Evolutionary conservation across 2,888 invertebrate genomes (phyloP).

Genomic region (Himalopsyche kuldschensis): DNA sequence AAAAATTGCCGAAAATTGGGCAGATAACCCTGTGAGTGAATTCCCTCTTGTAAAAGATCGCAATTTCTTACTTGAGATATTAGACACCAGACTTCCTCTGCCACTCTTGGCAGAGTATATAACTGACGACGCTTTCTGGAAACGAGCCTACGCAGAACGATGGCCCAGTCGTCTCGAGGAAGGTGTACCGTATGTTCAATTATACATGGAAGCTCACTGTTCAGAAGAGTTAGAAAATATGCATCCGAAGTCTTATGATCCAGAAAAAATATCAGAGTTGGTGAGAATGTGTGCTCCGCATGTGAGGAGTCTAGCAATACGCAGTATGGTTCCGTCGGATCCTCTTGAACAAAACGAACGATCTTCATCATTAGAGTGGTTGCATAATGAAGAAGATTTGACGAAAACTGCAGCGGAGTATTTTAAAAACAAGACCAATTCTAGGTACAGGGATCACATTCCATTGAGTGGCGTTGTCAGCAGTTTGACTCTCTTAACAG

Average conservation of each 20-base stretch:
- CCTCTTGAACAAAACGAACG: neutral
- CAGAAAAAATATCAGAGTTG: conserved; percentile 54
- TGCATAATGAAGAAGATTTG: neutral
- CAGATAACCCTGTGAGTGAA: conserved; percentile 44
- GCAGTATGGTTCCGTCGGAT: conserved; percentile 49
- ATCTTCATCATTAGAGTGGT: neutral
- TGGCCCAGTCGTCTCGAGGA: conserved; percentile 9
- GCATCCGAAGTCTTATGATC: conserved; percentile 56
- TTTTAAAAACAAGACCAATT: neutral
- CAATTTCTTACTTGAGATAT: conserved; percentile 52
- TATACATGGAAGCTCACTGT: conserved; percentile 54
- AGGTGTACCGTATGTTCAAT: conserved; percentile 50
- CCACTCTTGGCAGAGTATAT: conserved; percentile 55
- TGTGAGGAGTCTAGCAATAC: conserved; percentile 50
- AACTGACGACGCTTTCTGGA: conserved; percentile 57
- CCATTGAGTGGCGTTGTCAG: conserved; percentile 56
- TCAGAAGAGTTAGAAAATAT: conserved; percentile 55
- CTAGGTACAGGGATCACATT: conserved; percentile 49
- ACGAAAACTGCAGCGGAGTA: neutral
- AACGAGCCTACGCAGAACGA: conserved; percentile 48
- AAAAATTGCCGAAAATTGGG: conserved; percentile 55
- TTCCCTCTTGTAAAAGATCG: conserved; percentile 48
- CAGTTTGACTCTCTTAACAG: conserved; percentile 51
- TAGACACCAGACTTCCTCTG: conserved; percentile 51
- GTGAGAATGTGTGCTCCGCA: conserved; percentile 55